Evolutionary conservation across 1,140 invertebrate species (phyloP), one percentile per base, ranked within the genome.

Genomic region (Drosophila punjabiensis): DNA sequence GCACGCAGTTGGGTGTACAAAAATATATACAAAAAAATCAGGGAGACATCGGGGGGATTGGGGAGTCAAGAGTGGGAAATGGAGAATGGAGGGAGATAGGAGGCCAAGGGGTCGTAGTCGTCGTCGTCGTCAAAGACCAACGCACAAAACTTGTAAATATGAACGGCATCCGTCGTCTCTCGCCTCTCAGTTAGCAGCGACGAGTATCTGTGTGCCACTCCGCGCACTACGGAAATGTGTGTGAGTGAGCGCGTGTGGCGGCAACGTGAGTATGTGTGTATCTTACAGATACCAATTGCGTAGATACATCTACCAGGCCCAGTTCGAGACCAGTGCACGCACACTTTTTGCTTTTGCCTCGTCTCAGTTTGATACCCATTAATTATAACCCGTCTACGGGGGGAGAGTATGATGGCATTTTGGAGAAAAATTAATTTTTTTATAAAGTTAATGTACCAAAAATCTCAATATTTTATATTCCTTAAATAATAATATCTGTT

Each of bases 81-180:
- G 32, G 24, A 24, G 62, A 32, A 10, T 59, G n/a, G 55, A 14
- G 55, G 35, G 45, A 28, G 66, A 58, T 28, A 30, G 47, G 67
- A 28, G 68, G 37, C 47, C 68, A 69, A 45, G 52, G 43, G 73
- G 56, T 53, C 63, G 33, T 24, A 28, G 7, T 33, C 28, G 52
- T 52, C 48, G 67, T 43, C 53, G 53, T 56, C 55, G 69, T 45
- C 53, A 30, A 62, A 79, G 83, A 79, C 79, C 83, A 86, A 87
- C 83, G 83, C 79, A 81, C 56, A 81, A 85, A 81, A 64, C 67
- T 87, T 87, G 83, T 87, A 86, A 88, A 71, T 83, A 58, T 61
- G 47, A 87, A 61, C 58, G 53, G 47, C n/a, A 8, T 39, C 53
- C 52, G 35, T 50, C 13, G 30, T 33, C 63, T 28, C 18, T 50